phyloP scores from a whole-genome alignment of 2,113 vertebrate genomes.

The Hippocampus abdominalis region DNA sequence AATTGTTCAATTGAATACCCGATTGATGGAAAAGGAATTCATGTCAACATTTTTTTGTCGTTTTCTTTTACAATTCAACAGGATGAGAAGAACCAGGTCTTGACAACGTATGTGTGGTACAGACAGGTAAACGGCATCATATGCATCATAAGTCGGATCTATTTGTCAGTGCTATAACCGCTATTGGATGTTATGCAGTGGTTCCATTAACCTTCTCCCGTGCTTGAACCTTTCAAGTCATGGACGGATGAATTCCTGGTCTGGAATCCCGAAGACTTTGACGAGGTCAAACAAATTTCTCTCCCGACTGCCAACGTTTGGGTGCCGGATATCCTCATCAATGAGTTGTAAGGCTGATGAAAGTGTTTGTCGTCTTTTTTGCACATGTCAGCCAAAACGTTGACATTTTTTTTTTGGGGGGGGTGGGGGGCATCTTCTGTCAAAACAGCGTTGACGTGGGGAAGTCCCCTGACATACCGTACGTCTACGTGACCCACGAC shows the following conservation, averaged over 20 bases:
- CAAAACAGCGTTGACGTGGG: constrained; percentile 89
- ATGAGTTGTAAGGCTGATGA: constrained; percentile 85
- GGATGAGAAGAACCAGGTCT: constrained; percentile 98
- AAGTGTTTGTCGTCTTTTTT: no score
- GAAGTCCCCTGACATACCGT: constrained; percentile 90
- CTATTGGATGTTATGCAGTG: background rate
- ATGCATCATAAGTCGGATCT: background rate
- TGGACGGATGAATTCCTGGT: constrained; percentile 92
- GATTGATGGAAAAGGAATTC: background rate
- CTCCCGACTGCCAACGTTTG: constrained; percentile 86
- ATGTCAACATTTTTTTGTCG: background rate
- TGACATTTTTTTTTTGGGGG: background rate
- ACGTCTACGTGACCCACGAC: constrained; percentile 81
- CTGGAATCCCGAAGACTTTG: constrained; percentile 87
- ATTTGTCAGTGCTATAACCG: background rate
- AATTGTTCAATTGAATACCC: background rate
- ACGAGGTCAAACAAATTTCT: constrained; percentile 87
- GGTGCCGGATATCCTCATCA: constrained; percentile 97
- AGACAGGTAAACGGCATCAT: constrained; percentile 77
- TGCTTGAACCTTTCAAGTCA: constrained; percentile 65
- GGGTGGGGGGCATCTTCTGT: background rate
- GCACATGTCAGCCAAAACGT: fast-evolving
- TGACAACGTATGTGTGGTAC: constrained; percentile 98
- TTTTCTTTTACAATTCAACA: constrained; percentile 38
- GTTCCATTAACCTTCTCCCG: background rate